These are phyloP conservation scores for Cepaea nemoralis DNA, from an alignment of 1,140 invertebrate genomes.

Conservation along the genomic window DNA sequence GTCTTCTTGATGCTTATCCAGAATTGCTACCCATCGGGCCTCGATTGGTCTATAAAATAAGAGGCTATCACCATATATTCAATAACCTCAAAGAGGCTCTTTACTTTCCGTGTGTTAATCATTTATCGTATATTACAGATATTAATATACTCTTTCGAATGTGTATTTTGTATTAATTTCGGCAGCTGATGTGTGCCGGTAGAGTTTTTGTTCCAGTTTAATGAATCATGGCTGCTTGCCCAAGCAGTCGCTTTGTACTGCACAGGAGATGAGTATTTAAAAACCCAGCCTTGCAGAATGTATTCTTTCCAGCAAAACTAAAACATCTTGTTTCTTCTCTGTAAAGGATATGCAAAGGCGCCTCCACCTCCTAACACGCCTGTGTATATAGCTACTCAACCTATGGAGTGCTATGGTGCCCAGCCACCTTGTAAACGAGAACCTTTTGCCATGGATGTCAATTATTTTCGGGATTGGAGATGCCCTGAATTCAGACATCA, in stretches of 20 bases:
- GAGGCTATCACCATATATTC: no score
- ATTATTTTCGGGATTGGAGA: constrained; percentile 31
- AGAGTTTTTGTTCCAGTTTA: no score
- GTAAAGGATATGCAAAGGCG: background rate
- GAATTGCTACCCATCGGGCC: no score
- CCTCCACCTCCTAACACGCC: background rate
- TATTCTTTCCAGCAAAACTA: background rate
- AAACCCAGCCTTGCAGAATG: background rate
- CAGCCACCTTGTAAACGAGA: background rate
- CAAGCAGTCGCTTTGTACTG: background rate
- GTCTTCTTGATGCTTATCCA: no score
- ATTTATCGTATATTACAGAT: no score
- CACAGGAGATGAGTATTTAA: background rate
- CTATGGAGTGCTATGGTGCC: constrained; percentile 25
- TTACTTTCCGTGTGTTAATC: no score
- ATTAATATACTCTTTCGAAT: no score
- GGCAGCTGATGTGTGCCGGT: no score
- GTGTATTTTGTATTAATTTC: no score
- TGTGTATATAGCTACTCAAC: background rate
- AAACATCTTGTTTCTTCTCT: background rate
- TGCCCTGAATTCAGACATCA: background rate
- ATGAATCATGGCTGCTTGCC: background rate
- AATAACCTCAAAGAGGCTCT: no score
- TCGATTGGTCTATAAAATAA: no score
- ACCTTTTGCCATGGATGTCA: constrained; percentile 25